These are phyloP conservation scores for Diaperis boleti DNA, from an alignment of 2,888 invertebrate species.

Conservation along the genomic window DNA sequence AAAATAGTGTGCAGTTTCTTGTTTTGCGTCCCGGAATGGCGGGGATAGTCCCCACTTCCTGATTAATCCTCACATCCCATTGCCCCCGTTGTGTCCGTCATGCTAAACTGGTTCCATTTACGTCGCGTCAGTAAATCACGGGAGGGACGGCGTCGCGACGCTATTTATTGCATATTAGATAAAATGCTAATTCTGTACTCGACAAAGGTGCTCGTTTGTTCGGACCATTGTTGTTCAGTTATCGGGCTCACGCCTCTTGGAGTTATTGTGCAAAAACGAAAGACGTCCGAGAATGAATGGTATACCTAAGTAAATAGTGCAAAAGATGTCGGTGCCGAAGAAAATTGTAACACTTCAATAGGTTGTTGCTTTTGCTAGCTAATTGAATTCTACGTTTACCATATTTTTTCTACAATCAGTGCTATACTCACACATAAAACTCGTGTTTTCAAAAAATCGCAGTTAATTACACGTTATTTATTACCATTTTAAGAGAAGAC, in stretches of 20 bases:
- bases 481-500: too few relatives aligned
- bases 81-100: constrained; percentile 63
- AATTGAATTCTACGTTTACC: too few relatives aligned
- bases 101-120: constrained; percentile 62
- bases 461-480: too few relatives aligned
- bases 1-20: too few relatives aligned
- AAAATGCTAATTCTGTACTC: constrained; percentile 54
- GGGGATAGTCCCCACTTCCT: constrained; percentile 58
- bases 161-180: constrained; percentile 60
- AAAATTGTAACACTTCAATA: too few relatives aligned
- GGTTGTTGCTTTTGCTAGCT: too few relatives aligned
- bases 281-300: too few relatives aligned
- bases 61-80: constrained; percentile 67
- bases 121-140: constrained; percentile 60
- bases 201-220: constrained; percentile 33
- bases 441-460: too few relatives aligned
- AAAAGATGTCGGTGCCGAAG: too few relatives aligned
- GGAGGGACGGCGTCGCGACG: constrained; percentile 52
- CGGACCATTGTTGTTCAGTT: constrained; percentile 28
- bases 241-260: constrained; percentile 28
- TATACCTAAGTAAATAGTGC: too few relatives aligned
- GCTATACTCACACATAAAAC: too few relatives aligned
- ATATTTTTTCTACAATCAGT: too few relatives aligned
- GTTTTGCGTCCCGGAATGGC: background rate
- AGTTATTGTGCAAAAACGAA: constrained; percentile 21